A percentile compares a stretch with the other conserved stretches of the same genome.
Evolutionary conservation across 1,140 invertebrate genomes (phyloP).

Genomic region (Pogonus chalceus): DNA sequence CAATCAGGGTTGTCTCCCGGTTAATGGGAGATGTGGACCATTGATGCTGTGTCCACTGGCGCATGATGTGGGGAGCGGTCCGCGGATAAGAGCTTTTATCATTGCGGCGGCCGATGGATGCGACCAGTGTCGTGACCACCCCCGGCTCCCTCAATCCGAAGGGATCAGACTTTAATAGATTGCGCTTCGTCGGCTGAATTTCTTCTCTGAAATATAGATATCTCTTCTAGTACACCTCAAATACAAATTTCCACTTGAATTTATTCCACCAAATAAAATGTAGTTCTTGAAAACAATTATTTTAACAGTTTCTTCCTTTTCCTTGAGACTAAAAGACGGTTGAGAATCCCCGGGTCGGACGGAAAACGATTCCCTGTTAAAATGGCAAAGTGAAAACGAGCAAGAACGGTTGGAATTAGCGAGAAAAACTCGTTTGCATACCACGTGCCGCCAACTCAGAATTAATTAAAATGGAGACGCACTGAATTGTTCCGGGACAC

Average conservation of each 20-base stretch:
- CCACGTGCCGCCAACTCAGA: neutral
- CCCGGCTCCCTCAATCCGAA: no score
- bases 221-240: no score
- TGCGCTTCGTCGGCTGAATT: no score
- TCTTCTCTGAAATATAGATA: no score
- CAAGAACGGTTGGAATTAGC: neutral
- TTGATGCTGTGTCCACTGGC: conserved; percentile 1
- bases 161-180: no score
- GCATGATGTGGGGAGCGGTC: neutral
- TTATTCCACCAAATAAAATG: no score
- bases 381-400: neutral
- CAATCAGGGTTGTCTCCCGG: conserved; percentile 17
- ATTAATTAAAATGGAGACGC: neutral
- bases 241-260: no score
- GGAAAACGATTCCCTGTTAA: no score
- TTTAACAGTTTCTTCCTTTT: no score
- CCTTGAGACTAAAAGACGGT: no score
- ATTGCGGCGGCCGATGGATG: neutral
- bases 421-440: neutral
- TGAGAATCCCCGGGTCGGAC: no score
- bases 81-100: conserved; percentile 2
- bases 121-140: neutral
- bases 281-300: no score
- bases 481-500: neutral
- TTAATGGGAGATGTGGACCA: conserved; percentile 15